phyloP scores from a whole-genome alignment of 92 coral and sea anemone genomes.

The Hydrozoanthus gracilis region DNA sequence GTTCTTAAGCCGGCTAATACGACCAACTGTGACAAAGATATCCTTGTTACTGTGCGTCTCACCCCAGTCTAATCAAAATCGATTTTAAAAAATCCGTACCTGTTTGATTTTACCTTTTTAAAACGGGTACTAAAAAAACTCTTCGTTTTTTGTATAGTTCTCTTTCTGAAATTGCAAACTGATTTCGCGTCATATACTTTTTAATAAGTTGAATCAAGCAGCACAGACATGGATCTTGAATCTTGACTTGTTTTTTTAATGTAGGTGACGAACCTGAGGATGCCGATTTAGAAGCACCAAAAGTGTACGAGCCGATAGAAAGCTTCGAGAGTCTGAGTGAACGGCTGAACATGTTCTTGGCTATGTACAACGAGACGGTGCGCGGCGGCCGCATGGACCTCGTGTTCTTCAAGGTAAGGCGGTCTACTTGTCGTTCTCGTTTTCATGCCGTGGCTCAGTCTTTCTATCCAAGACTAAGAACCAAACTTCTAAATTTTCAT shows the following conservation, averaged over 20 bases:
- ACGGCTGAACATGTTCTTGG: conserved; percentile 72
- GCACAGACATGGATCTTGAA: not conserved
- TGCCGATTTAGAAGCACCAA: conserved; percentile 94
- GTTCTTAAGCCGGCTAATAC: no score
- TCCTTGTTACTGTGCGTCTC: no score
- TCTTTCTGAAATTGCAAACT: no score
- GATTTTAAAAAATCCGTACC: no score
- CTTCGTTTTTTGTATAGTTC: no score
- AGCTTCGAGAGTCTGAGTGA: conserved; percentile 77
- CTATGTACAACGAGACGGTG: conserved; percentile 87
- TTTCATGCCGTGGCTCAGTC: not conserved
- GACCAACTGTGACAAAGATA: no score
- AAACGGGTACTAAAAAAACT: no score
- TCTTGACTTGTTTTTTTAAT: not conserved
- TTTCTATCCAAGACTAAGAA: not conserved
- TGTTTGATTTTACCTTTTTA: no score
- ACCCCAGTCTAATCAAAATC: no score
- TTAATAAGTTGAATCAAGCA: no score
- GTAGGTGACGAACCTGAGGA: conserved; percentile 98
- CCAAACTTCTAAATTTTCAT: no score
- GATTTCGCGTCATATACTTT: no score
- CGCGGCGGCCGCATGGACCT: conserved; percentile 98
- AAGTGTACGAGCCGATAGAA: conserved; percentile 84
- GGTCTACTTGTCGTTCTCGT: not conserved
- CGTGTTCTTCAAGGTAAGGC: conserved; percentile 91